Conservation (phyloP, 2,888 invertebrate species). For the Bombyx huttoni region DNA sequence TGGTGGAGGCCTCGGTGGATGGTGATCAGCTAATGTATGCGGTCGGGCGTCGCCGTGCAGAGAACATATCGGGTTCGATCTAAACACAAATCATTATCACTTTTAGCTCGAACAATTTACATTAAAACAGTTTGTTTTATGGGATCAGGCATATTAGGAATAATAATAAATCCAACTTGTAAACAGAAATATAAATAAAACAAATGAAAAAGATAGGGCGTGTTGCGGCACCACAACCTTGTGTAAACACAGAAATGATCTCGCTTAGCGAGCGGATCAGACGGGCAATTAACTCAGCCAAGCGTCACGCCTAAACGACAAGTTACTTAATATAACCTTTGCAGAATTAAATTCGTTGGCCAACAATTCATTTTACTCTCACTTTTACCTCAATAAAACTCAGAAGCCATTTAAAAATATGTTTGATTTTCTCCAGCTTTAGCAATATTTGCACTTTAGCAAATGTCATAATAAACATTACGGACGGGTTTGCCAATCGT, state of each 20-base stretch:
- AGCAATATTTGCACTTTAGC: background rate
- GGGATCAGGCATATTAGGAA: no score
- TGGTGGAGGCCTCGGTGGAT: conserved; percentile 86
- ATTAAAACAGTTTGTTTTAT: background rate
- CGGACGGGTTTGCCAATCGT: no score
- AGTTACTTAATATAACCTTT: background rate
- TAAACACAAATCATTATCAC: conserved; percentile 10
- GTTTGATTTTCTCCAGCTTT: no score
- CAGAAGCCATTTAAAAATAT: no score
- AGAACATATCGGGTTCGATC: conserved; percentile 42
- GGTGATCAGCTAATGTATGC: conserved; percentile 63
- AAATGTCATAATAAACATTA: background rate
- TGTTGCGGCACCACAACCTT: conserved; percentile 9
- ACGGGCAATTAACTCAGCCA: background rate
- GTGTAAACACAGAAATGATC: conserved; percentile 7
- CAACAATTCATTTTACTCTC: background rate
- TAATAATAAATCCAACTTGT: no score
- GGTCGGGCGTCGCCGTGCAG: conserved; percentile 60
- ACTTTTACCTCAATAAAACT: no score
- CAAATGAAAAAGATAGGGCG: background rate
- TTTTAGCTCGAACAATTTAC: background rate
- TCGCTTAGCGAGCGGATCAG: background rate
- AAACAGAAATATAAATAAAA: no score
- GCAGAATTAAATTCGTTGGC: background rate
- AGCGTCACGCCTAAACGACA: background rate